Evolutionary conservation across 2,888 invertebrate genomes (phyloP), one percentile per base, ranked within the genome.

Genomic region (Conops quadrifasciatus): DNA sequence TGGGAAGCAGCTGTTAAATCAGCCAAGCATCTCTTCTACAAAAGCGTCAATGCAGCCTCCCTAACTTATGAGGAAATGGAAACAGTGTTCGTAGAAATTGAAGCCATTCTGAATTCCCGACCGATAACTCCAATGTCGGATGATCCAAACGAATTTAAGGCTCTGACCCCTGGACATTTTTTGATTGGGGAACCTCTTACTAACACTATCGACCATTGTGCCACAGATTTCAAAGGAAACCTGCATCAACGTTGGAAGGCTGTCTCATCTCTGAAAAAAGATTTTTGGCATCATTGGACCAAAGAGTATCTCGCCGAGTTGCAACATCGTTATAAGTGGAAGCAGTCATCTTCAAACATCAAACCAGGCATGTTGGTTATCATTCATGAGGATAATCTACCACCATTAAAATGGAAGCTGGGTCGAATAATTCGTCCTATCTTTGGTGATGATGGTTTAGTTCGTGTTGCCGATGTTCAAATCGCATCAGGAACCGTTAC

Each of bases 341-440:
- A 36, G 36, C 36, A 36, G 36, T 36, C 36, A 36, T 36, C 36
- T 9, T 36, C 36, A 36, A n/a, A n/a, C n/a, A n/a, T n/a, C n/a
- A n/a, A 36, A 36, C 9, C 36, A 7, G 36, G 9, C 4, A 36
- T 9, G 9, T 7, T 9, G 9, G 36, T 36, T 7, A 36, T 56
- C 24, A 56, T 56, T 56, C 24, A 56, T 21, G 56, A n/a, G 5
- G 19, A 56, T 21, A n/a, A 21, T 56, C n/a, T 56, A 56, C 7
- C 56, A 56, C n/a, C 21, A n/a, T 56, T 24, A 56, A 56, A 56
- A 24, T 56, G 56, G 19, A 56, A 56, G 24, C 24, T 56, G 21
- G 56, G 56, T 24, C 7, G 56, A 56, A 56, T 56, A 19, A 56
- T 56, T 19, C 56, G 56, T 21, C 56, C 56, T 19, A 24, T 24